phyloP scores from a whole-genome alignment of 2,113 vertebrate species.

The Vidua chalybeata region DNA sequence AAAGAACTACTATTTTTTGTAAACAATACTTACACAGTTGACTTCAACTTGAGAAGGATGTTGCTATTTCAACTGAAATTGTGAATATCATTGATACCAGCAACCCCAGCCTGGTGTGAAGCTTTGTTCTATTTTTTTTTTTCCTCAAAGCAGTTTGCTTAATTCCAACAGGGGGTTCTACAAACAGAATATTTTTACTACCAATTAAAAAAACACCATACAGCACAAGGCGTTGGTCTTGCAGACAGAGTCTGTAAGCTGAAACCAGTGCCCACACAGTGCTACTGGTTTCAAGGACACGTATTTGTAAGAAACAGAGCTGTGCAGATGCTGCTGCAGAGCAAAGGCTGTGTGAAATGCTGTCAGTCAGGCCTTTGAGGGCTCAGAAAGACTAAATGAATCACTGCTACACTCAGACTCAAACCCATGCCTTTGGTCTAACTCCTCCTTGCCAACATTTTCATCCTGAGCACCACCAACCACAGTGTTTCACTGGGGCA shows the following conservation, averaged over 20 bases:
- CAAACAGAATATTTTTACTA: not conserved
- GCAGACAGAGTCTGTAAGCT: not conserved
- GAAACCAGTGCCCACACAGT: not conserved
- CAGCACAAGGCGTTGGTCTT: not conserved
- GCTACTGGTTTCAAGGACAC: not conserved
- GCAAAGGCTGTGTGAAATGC: not conserved
- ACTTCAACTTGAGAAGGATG: not conserved
- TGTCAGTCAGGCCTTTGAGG: not conserved
- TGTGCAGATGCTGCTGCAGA: not conserved
- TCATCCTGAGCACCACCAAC: not conserved
- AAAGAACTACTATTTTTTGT: not conserved
- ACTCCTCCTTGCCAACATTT: not conserved
- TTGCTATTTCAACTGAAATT: not conserved
- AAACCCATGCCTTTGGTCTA: not conserved
- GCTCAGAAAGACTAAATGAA: not conserved
- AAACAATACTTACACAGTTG: not conserved
- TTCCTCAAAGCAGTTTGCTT: not conserved
- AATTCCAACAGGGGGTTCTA: not conserved
- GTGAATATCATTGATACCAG: not conserved
- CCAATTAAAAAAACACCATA: not conserved
- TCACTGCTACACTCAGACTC: not conserved
- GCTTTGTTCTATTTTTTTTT: not conserved
- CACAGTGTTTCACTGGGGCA: rapidly evolving
- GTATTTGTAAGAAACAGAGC: not conserved
- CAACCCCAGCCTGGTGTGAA: not conserved